Percentiles rank a stretch among this genome's conserved stretches.
Conservation (phyloP, 2,888 invertebrate species). For the Acanthacorydalis orientalis region DNA sequence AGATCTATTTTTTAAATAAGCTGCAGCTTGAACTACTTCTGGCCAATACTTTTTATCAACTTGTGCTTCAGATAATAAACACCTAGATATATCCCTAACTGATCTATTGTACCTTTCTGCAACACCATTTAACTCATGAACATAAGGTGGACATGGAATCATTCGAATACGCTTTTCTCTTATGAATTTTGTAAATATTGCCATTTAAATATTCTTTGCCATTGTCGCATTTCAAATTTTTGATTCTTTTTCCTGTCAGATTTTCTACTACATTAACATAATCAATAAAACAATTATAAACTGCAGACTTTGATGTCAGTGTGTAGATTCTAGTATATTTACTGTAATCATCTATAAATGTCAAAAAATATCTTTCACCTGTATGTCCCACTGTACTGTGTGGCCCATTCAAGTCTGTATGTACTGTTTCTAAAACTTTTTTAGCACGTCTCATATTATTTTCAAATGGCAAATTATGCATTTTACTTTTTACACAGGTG, state of each 20-base stretch:
- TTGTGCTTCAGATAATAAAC: slow-evolving; percentile 11
- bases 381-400: neutral
- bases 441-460: slow-evolving; percentile 12
- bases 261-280: slow-evolving; percentile 7
- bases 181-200: slow-evolving; percentile 10
- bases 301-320: slow-evolving; percentile 2
- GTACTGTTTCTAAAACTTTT: slow-evolving; percentile 8
- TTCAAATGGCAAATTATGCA: slow-evolving; percentile 13
- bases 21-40: slow-evolving; percentile 9
- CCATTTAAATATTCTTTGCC: slow-evolving; percentile 6
- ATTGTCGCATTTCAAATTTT: slow-evolving; percentile 7
- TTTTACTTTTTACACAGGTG: slow-evolving; percentile 14
- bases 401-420: slow-evolving; percentile 13
- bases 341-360: slow-evolving; percentile 6
- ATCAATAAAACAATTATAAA: slow-evolving; percentile 3
- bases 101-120: slow-evolving; percentile 12
- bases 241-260: slow-evolving; percentile 6
- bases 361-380: slow-evolving; percentile 7
- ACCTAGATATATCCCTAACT: slow-evolving; percentile 11
- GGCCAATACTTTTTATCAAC: slow-evolving; percentile 10
- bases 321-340: neutral
- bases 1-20: slow-evolving; percentile 9
- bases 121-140: slow-evolving; percentile 6
- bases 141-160: slow-evolving; percentile 10
- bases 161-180: slow-evolving; percentile 10